Conservation (phyloP, 2,797 vertebrate species). For the Salmo trutta region DNA sequence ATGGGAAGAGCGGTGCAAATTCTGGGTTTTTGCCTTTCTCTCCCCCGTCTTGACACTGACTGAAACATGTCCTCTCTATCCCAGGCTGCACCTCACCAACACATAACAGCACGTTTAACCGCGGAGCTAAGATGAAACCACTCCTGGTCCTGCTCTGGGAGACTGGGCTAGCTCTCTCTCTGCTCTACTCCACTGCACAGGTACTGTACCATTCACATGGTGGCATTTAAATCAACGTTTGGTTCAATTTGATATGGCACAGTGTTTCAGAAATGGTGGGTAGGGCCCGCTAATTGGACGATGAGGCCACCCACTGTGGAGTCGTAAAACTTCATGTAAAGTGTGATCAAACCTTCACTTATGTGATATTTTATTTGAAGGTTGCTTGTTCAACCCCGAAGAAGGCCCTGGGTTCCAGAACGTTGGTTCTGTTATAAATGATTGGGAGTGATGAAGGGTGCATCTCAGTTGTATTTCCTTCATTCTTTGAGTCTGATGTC, state of each 20-base stretch:
- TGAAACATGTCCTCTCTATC: conserved; percentile 40
- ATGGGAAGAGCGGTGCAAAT: not conserved
- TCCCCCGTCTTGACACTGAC: not conserved
- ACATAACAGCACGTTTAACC: conserved; percentile 31
- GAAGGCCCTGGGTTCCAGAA: not conserved
- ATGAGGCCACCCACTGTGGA: too few relatives aligned
- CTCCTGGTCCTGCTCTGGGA: conserved; percentile 55
- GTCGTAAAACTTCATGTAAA: too few relatives aligned
- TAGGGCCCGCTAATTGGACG: not conserved
- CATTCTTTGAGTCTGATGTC: not conserved
- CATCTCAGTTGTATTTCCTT: not conserved
- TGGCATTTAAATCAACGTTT: not conserved
- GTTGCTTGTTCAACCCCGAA: not conserved
- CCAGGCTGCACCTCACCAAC: conserved; percentile 48
- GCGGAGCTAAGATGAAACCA: conserved; percentile 52
- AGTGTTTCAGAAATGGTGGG: not conserved
- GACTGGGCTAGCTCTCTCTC: conserved; percentile 61
- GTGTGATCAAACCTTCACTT: not conserved
- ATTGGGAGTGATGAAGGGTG: not conserved
- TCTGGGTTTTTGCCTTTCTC: not conserved
- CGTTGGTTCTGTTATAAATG: not conserved
- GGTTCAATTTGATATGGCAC: not conserved
- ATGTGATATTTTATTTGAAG: not conserved
- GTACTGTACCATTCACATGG: conserved; percentile 57
- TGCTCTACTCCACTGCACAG: conserved; percentile 65